Conservation (phyloP, 2,888 invertebrate genomes). For the Agrotis clavis region DNA sequence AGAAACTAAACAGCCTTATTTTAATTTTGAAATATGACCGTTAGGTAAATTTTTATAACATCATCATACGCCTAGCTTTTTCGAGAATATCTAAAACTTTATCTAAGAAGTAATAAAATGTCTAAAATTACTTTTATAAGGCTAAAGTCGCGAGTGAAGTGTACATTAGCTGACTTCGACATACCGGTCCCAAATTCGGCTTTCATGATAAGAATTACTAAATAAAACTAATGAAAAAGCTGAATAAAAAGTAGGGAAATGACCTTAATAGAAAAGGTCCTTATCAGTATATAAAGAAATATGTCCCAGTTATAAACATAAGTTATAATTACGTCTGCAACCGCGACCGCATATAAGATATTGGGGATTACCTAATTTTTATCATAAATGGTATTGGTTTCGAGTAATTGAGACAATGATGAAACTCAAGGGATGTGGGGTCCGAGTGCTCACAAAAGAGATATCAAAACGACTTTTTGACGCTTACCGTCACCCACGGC, state of each 20-base stretch:
- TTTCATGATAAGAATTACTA: conserved; percentile 66
- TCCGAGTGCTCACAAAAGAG: too few relatives aligned
- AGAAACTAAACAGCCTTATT: too few relatives aligned
- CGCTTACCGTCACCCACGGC: too few relatives aligned
- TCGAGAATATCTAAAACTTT: conserved; percentile 5
- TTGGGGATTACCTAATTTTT: conserved; percentile 16
- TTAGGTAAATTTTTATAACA: too few relatives aligned
- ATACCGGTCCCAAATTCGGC: conserved; percentile 35
- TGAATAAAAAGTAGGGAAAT: conserved; percentile 62
- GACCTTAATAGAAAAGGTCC: conserved; percentile 62
- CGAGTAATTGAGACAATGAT: too few relatives aligned
- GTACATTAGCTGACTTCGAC: conserved; percentile 44
- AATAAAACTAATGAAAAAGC: conserved; percentile 63
- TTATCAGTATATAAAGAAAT: conserved; percentile 67
- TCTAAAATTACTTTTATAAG: conserved; percentile 31
- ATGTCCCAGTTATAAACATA: conserved; percentile 61
- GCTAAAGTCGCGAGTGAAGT: conserved; percentile 38
- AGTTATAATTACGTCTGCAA: conserved; percentile 66
- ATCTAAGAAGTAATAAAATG: conserved; percentile 21
- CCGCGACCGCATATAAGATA: conserved; percentile 59
- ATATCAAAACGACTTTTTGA: too few relatives aligned
- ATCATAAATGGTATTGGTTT: conserved; percentile 10
- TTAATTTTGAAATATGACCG: too few relatives aligned
- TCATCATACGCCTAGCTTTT: neutral
- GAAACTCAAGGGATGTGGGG: too few relatives aligned